Percentiles rank a stretch among this genome's conserved stretches.
Conservation (phyloP, 2,888 invertebrate species). For the Drosophila meridiana region DNA sequence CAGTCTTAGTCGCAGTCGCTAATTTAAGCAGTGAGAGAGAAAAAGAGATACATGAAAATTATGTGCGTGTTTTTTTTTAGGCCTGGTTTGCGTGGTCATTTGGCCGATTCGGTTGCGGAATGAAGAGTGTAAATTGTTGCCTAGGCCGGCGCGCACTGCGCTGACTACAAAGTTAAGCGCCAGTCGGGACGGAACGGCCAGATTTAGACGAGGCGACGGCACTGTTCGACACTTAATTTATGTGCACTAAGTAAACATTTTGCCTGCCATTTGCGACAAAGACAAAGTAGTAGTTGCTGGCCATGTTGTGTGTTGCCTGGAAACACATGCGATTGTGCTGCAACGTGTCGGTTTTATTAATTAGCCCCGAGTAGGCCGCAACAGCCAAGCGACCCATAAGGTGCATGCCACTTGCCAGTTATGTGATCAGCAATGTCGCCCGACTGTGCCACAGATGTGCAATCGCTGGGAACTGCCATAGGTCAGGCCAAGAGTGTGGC, state of each 20-base stretch:
- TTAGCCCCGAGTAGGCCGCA: conserved; percentile 47
- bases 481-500: conserved; percentile 7
- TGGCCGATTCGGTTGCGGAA: conserved; percentile 39
- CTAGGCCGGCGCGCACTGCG: conserved; percentile 19
- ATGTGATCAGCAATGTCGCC: conserved; percentile 45
- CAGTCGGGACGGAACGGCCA: conserved; percentile 37
- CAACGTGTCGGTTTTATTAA: conserved; percentile 73
- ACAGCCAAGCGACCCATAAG: conserved; percentile 31
- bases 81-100: conserved; percentile 27
- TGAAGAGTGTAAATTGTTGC: conserved; percentile 68
- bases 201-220: not conserved
- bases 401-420: conserved; percentile 44
- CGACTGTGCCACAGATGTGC: conserved; percentile 27
- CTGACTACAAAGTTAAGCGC: conserved; percentile 62
- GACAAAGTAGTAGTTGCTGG: conserved; percentile 71
- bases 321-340: conserved; percentile 42
- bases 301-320: conserved; percentile 34
- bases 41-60: conserved; percentile 49
- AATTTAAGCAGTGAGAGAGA: conserved; percentile 60
- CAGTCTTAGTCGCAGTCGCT: conserved; percentile 22
- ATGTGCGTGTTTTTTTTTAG: conserved; percentile 34
- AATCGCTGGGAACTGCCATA: conserved; percentile 18
- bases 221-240: conserved; percentile 66
- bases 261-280: conserved; percentile 79
- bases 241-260: conserved; percentile 73